Base-by-base conservation (phyloP, 2,113 vertebrate species). In the Gobius niger region DNA sequence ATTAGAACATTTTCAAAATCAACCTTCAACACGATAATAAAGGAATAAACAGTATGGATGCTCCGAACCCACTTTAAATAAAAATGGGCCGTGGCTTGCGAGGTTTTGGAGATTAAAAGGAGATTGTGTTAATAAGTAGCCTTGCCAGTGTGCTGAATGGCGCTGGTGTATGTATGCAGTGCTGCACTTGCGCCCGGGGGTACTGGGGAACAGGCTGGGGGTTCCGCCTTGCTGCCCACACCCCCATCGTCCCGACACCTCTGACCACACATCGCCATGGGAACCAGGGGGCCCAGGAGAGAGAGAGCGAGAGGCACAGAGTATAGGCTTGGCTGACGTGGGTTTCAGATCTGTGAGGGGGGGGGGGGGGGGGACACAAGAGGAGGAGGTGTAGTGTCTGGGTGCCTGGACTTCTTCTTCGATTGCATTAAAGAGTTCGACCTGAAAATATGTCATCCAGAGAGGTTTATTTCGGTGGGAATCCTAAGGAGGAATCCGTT, bases 241-340 rank as follows among this genome's bases (percentile, higher is more conserved):
- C 76, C 82, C 86, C 69, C 86, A 53, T 24, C 16, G 82, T 56
- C 71, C 87, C 85, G 82, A 85, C 87, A 89, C 85, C 84, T 82
- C 85, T 85, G 87, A 92, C 91, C 90, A 89, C 87, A 88, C 85
- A 91, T 91, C 54, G 72, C 91, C 88, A 93, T 93, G 90, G 92
- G 90, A 92, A 92, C 91, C 77, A 82, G 82, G 89, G 85, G 92
- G 89, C 90, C 90, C 90, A 54, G 56, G 60, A 63, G 60, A 63
- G 44, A 85, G 85, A 82, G 68, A 74, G 78, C 70, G 63, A 72
- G 67, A 9, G 85, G 79, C 65, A 77, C 77, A 72, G 59, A 76
- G 64, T 15, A 80, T 80, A 82, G 81, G 77, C 65, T 64, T 63
- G 75, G 80, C 74, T 81, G 83, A 73, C 65, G 65, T n/a, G 75